Conservation (phyloP, 2,797 vertebrate genomes). For the Vultur gryphus region DNA sequence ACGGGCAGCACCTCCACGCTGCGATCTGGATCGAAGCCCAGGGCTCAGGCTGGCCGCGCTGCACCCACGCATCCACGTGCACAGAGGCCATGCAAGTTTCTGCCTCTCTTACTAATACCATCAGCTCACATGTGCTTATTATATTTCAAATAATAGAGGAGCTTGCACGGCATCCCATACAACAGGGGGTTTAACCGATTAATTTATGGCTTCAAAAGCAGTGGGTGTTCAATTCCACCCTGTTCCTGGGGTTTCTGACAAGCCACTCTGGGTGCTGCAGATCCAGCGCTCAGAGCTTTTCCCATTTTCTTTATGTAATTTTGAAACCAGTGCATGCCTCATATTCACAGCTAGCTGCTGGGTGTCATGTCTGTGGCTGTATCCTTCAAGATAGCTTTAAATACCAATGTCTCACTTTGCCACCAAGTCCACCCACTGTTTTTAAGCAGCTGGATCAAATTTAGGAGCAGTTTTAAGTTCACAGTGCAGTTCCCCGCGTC, state of each 20-base stretch:
- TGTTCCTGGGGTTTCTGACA: not conserved
- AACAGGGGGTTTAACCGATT: not conserved
- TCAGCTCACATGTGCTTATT: not conserved
- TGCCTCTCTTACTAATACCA: not conserved
- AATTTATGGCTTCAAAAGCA: not conserved
- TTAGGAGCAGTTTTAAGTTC: not conserved
- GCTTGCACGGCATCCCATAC: not conserved
- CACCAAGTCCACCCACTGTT: conserved; percentile 15
- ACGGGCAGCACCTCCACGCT: rapidly evolving
- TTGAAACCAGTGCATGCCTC: not conserved
- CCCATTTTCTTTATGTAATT: not conserved
- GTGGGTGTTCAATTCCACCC: not conserved
- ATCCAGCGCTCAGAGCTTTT: not conserved
- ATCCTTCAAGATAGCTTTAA: not conserved
- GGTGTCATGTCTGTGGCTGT: not conserved
- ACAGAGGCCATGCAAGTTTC: not conserved
- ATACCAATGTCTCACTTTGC: not conserved
- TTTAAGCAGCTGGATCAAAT: not conserved
- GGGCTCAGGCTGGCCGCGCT: rapidly evolving
- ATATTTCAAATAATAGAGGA: not conserved
- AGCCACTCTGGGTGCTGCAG: not conserved
- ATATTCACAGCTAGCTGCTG: not conserved
- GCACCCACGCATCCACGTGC: not conserved
- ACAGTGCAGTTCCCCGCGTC: not conserved
- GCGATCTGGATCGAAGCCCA: rapidly evolving